Evolutionary conservation across 2,888 invertebrate genomes (phyloP).

Genomic region (Diaperis boleti): DNA sequence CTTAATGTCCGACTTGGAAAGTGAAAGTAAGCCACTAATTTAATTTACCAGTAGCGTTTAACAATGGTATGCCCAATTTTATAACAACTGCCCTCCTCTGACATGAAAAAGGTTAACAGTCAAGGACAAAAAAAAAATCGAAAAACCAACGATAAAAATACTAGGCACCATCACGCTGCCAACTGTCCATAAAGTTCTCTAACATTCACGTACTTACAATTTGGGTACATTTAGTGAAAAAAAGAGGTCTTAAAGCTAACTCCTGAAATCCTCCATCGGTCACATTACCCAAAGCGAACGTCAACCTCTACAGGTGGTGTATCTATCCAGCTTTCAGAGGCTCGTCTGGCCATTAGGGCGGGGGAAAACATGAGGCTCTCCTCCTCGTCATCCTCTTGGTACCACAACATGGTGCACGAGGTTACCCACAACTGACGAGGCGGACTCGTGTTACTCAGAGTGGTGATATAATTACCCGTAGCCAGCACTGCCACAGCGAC

Average conservation of each 20-base stretch:
- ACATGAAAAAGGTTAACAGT: too few relatives aligned
- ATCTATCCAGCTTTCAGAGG: constrained; percentile 91
- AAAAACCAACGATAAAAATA: too few relatives aligned
- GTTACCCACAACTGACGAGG: constrained; percentile 27
- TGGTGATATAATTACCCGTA: constrained; percentile 42
- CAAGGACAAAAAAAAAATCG: too few relatives aligned
- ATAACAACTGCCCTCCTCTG: too few relatives aligned
- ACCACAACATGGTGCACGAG: constrained; percentile 75
- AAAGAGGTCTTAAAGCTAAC: neutral
- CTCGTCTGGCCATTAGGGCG: constrained; percentile 86
- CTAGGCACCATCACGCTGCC: too few relatives aligned
- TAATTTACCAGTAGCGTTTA: too few relatives aligned
- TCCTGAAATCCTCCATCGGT: constrained; percentile 15
- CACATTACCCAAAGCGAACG: constrained; percentile 21
- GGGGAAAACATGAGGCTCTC: constrained; percentile 90
- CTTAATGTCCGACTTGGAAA: too few relatives aligned
- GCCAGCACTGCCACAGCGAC: constrained; percentile 48
- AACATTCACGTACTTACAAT: constrained; percentile 2
- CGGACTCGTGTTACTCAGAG: constrained; percentile 26
- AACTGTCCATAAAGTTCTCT: neutral
- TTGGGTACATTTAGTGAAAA: neutral
- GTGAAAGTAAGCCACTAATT: too few relatives aligned
- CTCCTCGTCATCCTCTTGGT: constrained; percentile 85
- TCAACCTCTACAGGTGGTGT: constrained; percentile 87
- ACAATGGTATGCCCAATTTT: too few relatives aligned